Conservation (phyloP, 2,113 vertebrate genomes). For the Mirza zaza region DNA sequence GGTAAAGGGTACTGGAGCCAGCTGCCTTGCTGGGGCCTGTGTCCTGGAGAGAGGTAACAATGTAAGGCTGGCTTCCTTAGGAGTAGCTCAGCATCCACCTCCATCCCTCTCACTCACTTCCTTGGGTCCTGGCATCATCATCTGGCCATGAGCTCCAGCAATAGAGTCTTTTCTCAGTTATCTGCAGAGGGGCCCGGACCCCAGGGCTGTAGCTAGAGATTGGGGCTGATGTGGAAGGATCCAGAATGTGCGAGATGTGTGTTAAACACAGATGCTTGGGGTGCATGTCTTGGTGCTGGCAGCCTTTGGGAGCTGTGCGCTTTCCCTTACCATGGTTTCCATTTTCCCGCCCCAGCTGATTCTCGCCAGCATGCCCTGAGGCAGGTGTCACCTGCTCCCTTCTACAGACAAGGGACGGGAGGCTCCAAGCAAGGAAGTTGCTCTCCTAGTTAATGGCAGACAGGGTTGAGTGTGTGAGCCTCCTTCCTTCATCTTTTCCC, state of each 20-base stretch:
- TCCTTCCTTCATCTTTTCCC: neutral
- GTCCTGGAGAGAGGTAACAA: neutral
- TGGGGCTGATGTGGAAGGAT: neutral
- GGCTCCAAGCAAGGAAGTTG: neutral
- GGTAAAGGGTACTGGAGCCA: neutral
- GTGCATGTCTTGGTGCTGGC: neutral
- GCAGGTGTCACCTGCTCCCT: neutral
- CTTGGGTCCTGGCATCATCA: neutral
- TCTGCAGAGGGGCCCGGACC: neutral
- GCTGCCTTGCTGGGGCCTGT: neutral
- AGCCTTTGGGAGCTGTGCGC: accelerated
- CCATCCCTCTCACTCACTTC: neutral
- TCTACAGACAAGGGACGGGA: neutral
- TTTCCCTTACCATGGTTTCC: neutral
- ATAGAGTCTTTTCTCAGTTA: neutral
- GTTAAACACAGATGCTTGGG: neutral
- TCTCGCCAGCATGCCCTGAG: neutral
- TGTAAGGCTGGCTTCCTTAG: neutral
- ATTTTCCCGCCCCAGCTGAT: neutral
- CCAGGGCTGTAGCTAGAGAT: neutral
- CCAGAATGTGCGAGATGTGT: neutral
- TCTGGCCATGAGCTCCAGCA: neutral
- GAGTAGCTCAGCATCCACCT: neutral
- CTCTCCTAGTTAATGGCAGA: neutral
- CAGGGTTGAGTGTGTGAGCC: neutral